Evolutionary conservation across 2,888 invertebrate species (phyloP), one percentile per base, ranked within the genome.

Genomic region (Allygus modestus): DNA sequence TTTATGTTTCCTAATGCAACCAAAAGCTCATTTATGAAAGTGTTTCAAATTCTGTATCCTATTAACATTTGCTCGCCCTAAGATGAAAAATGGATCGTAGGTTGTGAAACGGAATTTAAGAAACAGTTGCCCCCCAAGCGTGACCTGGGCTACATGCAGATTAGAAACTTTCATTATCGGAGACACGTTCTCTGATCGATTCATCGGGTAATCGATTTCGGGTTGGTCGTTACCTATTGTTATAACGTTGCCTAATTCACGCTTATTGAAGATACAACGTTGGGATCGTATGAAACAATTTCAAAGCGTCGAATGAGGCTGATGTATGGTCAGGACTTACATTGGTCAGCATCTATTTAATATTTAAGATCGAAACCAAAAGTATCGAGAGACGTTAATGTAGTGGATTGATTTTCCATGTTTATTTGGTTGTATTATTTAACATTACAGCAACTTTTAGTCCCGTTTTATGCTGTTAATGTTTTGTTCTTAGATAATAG

Each of bases 41-140:
- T 28, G 28, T 65, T 65, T 65, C 65, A 28, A 31, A 65, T 65
- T 15, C 65, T 65, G 65, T 65, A 65, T 65, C 65, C 31, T 65
- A 65, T 65, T 65, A 65, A 65, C 65, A 65, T 65, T 65, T 65
- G 65, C 65, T 65, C 65, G 28, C 65, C 65, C 65, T 65, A 65
- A 65, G 58, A 65, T 65, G 65, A 65, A 31, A 65, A 65, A 65
- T 65, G 65, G 65, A 65, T 65, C 17, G 65, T 1, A 2, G n/a
- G n/a, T n/a, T n/a, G n/a, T n/a, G 65, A 65, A 65, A 65, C 28
- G 31, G 12, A 65, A 65, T 65, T 65, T 65, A 28, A 65, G 65
- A 65, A 65, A 65, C 65, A 31, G 58, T 58, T 58, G 20, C 58
- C n/a, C 51, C 17, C 2, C 5, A 23, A 23, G 65, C 65, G 65